Evolutionary conservation across 2,888 invertebrate genomes (phyloP).

Genomic region (Malthinus flaveolus): DNA sequence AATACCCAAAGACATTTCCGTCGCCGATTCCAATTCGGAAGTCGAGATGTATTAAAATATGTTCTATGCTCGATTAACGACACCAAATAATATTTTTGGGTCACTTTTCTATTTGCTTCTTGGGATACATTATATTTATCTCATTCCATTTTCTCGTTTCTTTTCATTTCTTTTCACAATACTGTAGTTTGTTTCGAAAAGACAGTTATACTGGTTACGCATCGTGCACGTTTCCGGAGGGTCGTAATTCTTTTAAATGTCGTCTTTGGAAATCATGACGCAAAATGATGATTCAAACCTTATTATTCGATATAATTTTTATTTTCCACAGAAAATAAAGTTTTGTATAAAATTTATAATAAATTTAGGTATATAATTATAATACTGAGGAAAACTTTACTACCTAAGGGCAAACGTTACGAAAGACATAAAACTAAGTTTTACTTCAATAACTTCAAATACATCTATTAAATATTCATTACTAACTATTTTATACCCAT

Average conservation of each 20-base stretch:
- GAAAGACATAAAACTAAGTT: no score
- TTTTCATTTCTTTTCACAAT: constrained; percentile 10
- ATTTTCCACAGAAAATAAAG: constrained; percentile 1
- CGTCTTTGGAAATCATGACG: constrained; percentile 19
- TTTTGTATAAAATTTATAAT: no score
- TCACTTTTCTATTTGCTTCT: constrained; percentile 13
- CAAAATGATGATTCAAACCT: constrained; percentile 17
- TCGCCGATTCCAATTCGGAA: constrained; percentile 32
- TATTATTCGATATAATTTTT: constrained; percentile 1
- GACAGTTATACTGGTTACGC: constrained; percentile 27
- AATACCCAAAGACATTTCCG: constrained; percentile 28
- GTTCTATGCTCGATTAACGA: constrained; percentile 45
- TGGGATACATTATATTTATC: constrained; percentile 2
- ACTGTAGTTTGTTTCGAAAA: constrained; percentile 8
- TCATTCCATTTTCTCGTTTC: constrained; percentile 16
- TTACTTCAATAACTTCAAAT: no score
- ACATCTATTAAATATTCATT: no score
- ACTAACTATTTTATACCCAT: no score
- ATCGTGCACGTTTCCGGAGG: constrained; percentile 24
- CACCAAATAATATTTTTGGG: constrained; percentile 27
- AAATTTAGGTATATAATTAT: no score
- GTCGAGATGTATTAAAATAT: constrained; percentile 43
- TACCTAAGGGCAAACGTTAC: no score
- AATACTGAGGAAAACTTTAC: no score
- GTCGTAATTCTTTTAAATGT: constrained; percentile 25